Evolutionary conservation across 2,113 vertebrate species (phyloP).

Genomic region (Prolemur simus): DNA sequence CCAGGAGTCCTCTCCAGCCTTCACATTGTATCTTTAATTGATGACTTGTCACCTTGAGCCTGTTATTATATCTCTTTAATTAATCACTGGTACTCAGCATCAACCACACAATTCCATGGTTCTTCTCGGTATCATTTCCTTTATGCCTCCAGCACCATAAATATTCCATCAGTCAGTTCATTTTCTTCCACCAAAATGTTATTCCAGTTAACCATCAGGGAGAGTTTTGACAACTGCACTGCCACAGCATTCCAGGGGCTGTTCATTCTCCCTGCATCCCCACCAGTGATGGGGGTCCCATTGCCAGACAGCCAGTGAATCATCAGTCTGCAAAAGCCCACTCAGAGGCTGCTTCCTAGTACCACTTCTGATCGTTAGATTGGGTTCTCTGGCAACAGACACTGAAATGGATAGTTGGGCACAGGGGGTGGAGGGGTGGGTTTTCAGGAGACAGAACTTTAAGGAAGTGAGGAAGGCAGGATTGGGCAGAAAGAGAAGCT

Average conservation of each 20-base stretch:
- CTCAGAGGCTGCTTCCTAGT: background rate
- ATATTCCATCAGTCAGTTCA: background rate
- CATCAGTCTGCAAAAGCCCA: background rate
- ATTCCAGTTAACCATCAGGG: background rate
- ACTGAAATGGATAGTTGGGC: background rate
- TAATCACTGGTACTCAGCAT: background rate
- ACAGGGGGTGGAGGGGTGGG: fast-evolving
- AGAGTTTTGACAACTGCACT: background rate
- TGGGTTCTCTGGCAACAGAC: background rate
- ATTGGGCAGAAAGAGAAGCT: background rate
- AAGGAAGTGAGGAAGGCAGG: background rate
- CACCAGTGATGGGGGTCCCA: background rate
- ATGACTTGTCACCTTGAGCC: background rate
- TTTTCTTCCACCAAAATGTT: background rate
- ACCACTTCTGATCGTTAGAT: background rate
- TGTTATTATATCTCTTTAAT: background rate
- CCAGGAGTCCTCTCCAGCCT: background rate
- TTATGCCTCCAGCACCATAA: background rate
- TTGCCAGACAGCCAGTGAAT: background rate
- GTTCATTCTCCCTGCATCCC: background rate
- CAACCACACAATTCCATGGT: background rate
- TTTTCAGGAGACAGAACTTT: background rate
- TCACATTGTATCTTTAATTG: background rate
- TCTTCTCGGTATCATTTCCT: background rate
- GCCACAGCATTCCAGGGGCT: background rate